Percentiles rank a stretch among this genome's conserved stretches.
These are phyloP conservation scores for Epicauta chinensis DNA, from an alignment of 1,140 invertebrate genomes.

Conservation along the genomic window DNA sequence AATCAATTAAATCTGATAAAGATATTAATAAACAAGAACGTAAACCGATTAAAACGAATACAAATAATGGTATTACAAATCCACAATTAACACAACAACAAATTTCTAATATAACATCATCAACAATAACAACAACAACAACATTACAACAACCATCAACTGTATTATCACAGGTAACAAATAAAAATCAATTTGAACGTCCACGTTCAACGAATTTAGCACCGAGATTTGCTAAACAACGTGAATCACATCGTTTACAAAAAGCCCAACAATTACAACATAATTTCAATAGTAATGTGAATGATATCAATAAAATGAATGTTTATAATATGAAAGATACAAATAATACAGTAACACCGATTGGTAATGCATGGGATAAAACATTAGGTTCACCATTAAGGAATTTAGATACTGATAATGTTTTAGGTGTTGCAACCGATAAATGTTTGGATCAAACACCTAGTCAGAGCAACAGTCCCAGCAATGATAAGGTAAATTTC, in stretches of 20 bases:
- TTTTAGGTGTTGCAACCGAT: slow-evolving; percentile 39
- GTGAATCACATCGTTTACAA: slow-evolving; percentile 48
- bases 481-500: slow-evolving; percentile 41
- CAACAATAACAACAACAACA: slow-evolving; percentile 47
- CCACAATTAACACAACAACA: slow-evolving; percentile 47
- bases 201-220: slow-evolving; percentile 54
- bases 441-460: slow-evolving; percentile 41
- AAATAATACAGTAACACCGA: slow-evolving; percentile 51
- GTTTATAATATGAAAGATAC: slow-evolving; percentile 44
- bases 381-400: slow-evolving; percentile 62
- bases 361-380: slow-evolving; percentile 81
- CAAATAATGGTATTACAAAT: slow-evolving; percentile 18
- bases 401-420: slow-evolving; percentile 32
- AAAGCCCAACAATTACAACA: slow-evolving; percentile 45
- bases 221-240: slow-evolving; percentile 74
- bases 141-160: slow-evolving; percentile 46
- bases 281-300: slow-evolving; percentile 39
- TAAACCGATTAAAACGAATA: slow-evolving; percentile 33
- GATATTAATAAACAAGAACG: slow-evolving; percentile 30
- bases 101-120: slow-evolving; percentile 48
- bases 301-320: slow-evolving; percentile 45
- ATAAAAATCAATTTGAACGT: slow-evolving; percentile 53
- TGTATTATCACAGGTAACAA: slow-evolving; percentile 41
- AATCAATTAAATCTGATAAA: slow-evolving; percentile 39
- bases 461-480: slow-evolving; percentile 53